These are phyloP conservation scores for Vollenhovia emeryi DNA, from an alignment of 1,140 invertebrate genomes.

Conservation along the genomic window DNA sequence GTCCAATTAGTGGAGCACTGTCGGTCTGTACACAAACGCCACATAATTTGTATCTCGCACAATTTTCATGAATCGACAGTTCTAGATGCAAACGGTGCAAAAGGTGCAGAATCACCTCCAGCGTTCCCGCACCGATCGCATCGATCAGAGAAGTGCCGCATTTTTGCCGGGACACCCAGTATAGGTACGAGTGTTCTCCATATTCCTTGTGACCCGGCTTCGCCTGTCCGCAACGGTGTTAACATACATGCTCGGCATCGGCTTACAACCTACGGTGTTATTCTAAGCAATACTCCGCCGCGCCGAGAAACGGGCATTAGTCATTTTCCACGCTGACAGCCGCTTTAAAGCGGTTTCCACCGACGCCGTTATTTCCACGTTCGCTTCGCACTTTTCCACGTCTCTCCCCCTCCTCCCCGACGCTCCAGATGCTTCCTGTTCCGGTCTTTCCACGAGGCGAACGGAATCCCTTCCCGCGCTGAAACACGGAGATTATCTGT, in stretches of 20 bases:
- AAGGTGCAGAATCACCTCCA: too few species aligned
- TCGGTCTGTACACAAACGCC: too few species aligned
- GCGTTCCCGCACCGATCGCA: background rate
- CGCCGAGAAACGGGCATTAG: conserved; percentile 69
- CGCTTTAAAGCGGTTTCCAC: conserved; percentile 70
- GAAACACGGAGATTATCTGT: conserved; percentile 60
- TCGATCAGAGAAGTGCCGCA: background rate
- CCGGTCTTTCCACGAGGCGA: conserved; percentile 22
- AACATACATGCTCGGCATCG: conserved; percentile 54
- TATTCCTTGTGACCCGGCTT: conserved; percentile 16
- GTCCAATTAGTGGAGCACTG: too few species aligned
- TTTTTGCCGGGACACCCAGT: background rate
- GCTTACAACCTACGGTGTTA: conserved; percentile 65
- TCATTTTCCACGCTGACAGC: conserved; percentile 72
- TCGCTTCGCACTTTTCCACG: conserved; percentile 51
- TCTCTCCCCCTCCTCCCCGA: conserved; percentile 16
- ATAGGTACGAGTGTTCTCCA: conserved; percentile 2
- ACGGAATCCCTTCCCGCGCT: conserved; percentile 48
- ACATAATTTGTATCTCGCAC: too few species aligned
- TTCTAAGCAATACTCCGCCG: conserved; percentile 65
- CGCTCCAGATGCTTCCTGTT: conserved; percentile 40
- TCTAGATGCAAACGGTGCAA: too few species aligned
- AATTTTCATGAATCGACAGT: too few species aligned
- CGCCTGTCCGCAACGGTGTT: conserved; percentile 37
- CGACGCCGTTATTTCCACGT: conserved; percentile 67